A percentile compares a stretch with the other conserved stretches of the same genome.
phyloP scores from a whole-genome alignment of 1,140 invertebrate species.

The Pseudomyrmex dendroicus region DNA sequence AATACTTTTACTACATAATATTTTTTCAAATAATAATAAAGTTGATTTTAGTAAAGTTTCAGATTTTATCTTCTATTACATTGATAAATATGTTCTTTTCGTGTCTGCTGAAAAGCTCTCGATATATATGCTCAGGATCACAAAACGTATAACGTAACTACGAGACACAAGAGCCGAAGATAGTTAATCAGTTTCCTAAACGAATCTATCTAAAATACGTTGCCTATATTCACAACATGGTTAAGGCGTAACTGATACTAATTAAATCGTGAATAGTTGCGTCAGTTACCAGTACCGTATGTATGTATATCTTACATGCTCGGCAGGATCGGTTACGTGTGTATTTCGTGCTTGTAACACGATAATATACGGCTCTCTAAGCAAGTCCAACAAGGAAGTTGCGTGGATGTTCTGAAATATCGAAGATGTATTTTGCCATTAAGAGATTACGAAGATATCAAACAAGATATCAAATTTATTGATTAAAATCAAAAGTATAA shows the following conservation, averaged over 20 bases:
- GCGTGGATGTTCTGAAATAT: not conserved
- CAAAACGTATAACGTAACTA: not conserved
- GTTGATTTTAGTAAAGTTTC: not conserved
- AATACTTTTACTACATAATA: not conserved
- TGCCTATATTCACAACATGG: slow-evolving; percentile 63
- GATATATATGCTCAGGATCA: not conserved
- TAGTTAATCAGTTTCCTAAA: slow-evolving; percentile 38
- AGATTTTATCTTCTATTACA: not conserved
- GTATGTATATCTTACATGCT: slow-evolving; percentile 63
- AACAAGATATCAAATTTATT: not conserved
- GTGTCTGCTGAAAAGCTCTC: not conserved
- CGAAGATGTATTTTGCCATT: slow-evolving; percentile 3
- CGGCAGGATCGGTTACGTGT: slow-evolving; percentile 49
- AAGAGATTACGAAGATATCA: slow-evolving; percentile 8
- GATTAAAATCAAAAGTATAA: not conserved
- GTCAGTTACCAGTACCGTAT: slow-evolving; percentile 20
- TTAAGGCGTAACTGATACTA: slow-evolving; percentile 76
- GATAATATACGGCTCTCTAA: slow-evolving; percentile 62
- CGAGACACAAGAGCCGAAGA: slow-evolving; percentile 1
- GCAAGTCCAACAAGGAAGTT: slow-evolving; percentile 55
- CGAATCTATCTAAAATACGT: slow-evolving; percentile 47
- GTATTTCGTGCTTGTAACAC: slow-evolving; percentile 67
- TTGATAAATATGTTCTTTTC: slow-evolving; percentile 17
- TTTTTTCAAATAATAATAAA: not conserved
- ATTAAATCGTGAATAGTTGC: slow-evolving; percentile 70